Conservation (phyloP, 2,888 invertebrate species). For the Ophioninae sp. region DNA sequence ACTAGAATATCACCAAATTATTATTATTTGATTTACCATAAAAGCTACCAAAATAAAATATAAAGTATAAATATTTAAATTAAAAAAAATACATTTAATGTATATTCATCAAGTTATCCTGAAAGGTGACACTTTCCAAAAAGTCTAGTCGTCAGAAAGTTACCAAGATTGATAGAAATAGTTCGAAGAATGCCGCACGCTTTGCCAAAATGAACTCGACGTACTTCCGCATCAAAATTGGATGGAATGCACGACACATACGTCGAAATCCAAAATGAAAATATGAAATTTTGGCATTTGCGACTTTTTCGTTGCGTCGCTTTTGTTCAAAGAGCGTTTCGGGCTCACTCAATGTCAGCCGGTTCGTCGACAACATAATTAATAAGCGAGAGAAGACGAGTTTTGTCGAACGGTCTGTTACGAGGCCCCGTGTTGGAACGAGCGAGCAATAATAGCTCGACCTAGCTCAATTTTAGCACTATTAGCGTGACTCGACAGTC, state of each 20-base stretch:
- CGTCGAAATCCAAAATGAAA: neutral
- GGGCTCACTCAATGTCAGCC: conserved; percentile 15
- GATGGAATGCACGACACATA: neutral
- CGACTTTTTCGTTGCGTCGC: neutral
- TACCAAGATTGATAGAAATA: neutral
- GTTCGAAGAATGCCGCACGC: neutral
- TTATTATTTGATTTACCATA: too few relatives aligned
- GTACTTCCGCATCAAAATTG: neutral
- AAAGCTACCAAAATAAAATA: too few relatives aligned
- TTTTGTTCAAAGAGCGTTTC: neutral
- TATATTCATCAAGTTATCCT: neutral
- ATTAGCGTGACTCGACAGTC: conserved; percentile 47
- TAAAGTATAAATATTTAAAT: too few relatives aligned
- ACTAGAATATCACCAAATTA: too few relatives aligned
- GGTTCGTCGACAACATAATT: conserved; percentile 36
- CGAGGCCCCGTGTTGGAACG: conserved; percentile 26
- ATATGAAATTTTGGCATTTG: neutral
- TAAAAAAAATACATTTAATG: too few relatives aligned
- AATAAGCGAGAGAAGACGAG: conserved; percentile 36
- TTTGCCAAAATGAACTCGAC: neutral
- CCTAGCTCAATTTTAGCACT: conserved; percentile 48
- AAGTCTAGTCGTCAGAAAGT: neutral
- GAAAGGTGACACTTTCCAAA: neutral
- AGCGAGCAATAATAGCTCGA: conserved; percentile 42
- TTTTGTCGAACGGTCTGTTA: conserved; percentile 33